These are phyloP conservation scores for Eumerus sabulonum DNA, from an alignment of 2,888 invertebrate species.

Conservation along the genomic window DNA sequence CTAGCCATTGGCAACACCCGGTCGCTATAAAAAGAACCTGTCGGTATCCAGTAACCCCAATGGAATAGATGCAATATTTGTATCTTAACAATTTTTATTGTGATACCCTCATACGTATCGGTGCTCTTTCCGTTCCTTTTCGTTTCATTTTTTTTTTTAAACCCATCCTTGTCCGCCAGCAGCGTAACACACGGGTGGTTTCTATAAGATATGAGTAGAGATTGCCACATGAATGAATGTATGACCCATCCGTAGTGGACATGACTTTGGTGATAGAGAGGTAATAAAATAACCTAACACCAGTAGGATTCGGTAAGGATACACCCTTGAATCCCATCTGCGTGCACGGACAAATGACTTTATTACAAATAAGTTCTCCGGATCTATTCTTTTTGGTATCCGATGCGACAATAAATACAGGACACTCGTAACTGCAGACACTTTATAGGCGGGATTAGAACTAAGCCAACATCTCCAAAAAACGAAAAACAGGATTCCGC, in stretches of 20 bases:
- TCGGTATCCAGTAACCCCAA: slow-evolving; percentile 5
- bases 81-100: slow-evolving; percentile 56
- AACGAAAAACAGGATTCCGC: slow-evolving; percentile 21
- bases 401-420: slow-evolving; percentile 38
- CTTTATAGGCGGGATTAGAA: slow-evolving; percentile 58
- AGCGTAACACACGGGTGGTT: slow-evolving; percentile 36
- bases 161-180: not conserved
- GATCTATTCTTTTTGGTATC: not conserved
- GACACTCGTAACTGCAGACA: slow-evolving; percentile 22
- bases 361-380: slow-evolving; percentile 49
- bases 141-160: slow-evolving; percentile 2
- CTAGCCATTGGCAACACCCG: slow-evolving; percentile 32
- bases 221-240: slow-evolving; percentile 58
- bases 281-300: slow-evolving; percentile 55
- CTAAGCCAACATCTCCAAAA: slow-evolving; percentile 41
- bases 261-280: slow-evolving; percentile 55
- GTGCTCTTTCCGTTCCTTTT: slow-evolving; percentile 18
- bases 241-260: slow-evolving; percentile 51
- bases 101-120: slow-evolving; percentile 17
- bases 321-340: slow-evolving; percentile 43
- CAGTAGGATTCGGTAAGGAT: slow-evolving; percentile 35
- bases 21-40: not conserved
- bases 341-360: slow-evolving; percentile 46
- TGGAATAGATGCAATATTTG: slow-evolving; percentile 53
- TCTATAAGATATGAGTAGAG: slow-evolving; percentile 46